Conservation (phyloP, 2,888 invertebrate genomes). For the Allacma fusca region DNA sequence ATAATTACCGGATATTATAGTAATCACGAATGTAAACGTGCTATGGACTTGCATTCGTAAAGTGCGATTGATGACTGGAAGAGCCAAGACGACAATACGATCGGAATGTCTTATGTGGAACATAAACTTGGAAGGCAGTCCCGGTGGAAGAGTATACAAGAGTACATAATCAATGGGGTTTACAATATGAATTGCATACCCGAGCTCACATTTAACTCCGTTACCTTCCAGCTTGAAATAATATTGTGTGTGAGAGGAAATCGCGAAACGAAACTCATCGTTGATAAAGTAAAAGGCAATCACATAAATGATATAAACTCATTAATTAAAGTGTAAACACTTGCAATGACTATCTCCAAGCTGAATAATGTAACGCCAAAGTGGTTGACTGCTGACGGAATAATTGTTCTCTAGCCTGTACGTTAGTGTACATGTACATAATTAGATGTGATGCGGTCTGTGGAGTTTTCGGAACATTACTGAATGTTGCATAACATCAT, state of each 20-base stretch:
- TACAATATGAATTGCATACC: too few relatives aligned
- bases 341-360: constrained; percentile 15
- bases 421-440: too few relatives aligned
- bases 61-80: neutral
- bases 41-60: neutral
- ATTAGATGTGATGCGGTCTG: too few relatives aligned
- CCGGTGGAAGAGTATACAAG: neutral
- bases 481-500: too few relatives aligned
- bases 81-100: neutral
- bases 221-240: too few relatives aligned
- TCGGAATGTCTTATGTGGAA: neutral
- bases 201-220: too few relatives aligned
- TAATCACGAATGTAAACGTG: constrained; percentile 18
- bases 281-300: neutral
- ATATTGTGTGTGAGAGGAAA: too few relatives aligned
- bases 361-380: neutral
- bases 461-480: too few relatives aligned
- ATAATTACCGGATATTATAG: constrained; percentile 33
- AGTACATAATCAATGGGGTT: neutral
- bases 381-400: neutral
- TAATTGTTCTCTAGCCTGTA: neutral
- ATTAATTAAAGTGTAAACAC: constrained; percentile 45
- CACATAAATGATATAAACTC: constrained; percentile 18
- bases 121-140: neutral
- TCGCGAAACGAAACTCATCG: neutral